phyloP scores from a whole-genome alignment of 2,797 vertebrate genomes.

The Lepus oiostolus region DNA sequence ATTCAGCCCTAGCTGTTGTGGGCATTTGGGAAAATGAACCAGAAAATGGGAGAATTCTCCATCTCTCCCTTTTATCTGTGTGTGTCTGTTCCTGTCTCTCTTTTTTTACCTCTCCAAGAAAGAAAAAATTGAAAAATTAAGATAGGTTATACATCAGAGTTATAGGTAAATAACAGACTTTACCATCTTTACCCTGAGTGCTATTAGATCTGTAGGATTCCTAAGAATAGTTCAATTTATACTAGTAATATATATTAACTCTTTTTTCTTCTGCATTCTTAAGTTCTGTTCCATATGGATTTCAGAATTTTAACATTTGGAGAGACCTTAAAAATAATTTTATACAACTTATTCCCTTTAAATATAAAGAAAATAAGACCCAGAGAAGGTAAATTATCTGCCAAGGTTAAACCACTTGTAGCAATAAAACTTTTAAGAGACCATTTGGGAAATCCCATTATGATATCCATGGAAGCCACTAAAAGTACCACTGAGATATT shows the following conservation, averaged over 20 bases:
- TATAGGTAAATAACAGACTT: constrained; percentile 41
- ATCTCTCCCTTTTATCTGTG: too few species aligned
- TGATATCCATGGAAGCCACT: constrained; percentile 69
- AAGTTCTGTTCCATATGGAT: constrained; percentile 52
- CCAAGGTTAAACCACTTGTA: constrained; percentile 34
- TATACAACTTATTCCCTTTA: neutral
- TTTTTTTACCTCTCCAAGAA: too few species aligned
- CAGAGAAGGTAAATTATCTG: neutral
- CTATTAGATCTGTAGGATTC: constrained; percentile 4
- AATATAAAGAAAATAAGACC: constrained; percentile 26
- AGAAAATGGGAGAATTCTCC: too few species aligned
- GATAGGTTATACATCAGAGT: constrained; percentile 14
- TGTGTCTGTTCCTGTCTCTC: too few species aligned
- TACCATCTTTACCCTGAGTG: constrained; percentile 59
- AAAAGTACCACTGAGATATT: constrained; percentile 63
- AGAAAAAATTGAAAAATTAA: too few species aligned
- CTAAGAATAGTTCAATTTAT: constrained; percentile 65
- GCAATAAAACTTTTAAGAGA: constrained; percentile 73
- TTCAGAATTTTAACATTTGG: constrained; percentile 43
- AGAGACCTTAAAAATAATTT: constrained; percentile 13
- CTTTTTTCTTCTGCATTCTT: constrained; percentile 72
- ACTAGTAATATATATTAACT: neutral
- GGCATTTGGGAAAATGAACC: too few species aligned
- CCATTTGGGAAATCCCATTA: constrained; percentile 74
- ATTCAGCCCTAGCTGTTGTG: too few species aligned